Evolutionary conservation across 1,140 invertebrate species (phyloP), one percentile per base, ranked within the genome.

Genomic region (Procambarus virginalis): DNA sequence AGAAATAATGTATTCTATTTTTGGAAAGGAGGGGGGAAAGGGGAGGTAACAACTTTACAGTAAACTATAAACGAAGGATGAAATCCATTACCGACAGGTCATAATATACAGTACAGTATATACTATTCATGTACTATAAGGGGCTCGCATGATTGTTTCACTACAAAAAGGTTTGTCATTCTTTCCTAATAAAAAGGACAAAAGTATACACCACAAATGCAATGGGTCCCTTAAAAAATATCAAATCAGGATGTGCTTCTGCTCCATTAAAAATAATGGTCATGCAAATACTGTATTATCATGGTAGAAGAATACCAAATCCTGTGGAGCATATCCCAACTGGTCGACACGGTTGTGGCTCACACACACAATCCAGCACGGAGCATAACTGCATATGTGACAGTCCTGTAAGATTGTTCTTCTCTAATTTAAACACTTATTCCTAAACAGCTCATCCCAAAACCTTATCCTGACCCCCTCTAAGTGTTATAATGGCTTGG

Each of bases 371-470:
- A 79, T 79, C 46, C 49, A 49, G 77, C 77, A 79, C 46, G 49
- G 46, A 49, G 77, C 48, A 12, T 5, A 51, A 51, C 46, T 79
- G 77, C 77, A 79, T 79, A 51, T 51, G 14, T 79, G 77, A 51
- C 77, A 79, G 77, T 51, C 48, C 77, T 79, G 77, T 46, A 79
- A 79, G 20, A 79, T 79, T 79, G 17, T 64, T 64, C 60, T 64
- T 64, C 12, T 64, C 17, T 64, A 64, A 17, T 64, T 64, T 64
- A 64, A 64, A 64, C 60, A 64, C 17, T 17, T 4, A 55, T 55
- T 55, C 8, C 2, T 12, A 55, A 55, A 55, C 51, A 55, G 34
- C 34, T 34, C 34, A 34, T 34, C 34, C 34, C 34, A 34, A 34
- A 34, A 34, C 34, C 34, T 34, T 34, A 34, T 34, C 34, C 34